Evolutionary conservation across 2,113 vertebrate genomes (phyloP), one percentile per base, ranked within the genome.

Genomic region (Centropristis striata): DNA sequence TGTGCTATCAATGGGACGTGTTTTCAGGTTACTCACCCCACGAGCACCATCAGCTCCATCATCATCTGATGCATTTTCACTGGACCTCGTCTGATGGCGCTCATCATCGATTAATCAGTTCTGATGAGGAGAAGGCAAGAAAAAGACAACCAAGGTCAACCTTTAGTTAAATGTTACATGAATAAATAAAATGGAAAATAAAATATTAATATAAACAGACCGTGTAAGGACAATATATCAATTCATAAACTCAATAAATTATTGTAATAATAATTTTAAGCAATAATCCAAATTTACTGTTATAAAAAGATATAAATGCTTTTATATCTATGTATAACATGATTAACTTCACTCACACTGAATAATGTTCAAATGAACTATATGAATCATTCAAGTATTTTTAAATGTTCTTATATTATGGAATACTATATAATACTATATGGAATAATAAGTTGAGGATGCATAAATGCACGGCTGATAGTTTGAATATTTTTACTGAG

Each of bases 11-110:
- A 16, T 39, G 42, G 25, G 15, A 4, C 11, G 32, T 5, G 2
- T 49, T 1, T 58, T 81, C 9, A 25, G 28, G n/a, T 46, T 41
- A 85, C 93, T 92, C 68, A 93, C 93, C 92, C 90, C 50, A 85
- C 46, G 27, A 93, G 78, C 51, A 90, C 15, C 54, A 89, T 55
- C 60, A 92, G 49, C 32, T 80, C 7, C 1, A 69, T 15, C 1
- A 89, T 44, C 55, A 71, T 69, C 53, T 37, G 86, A 47, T 66
- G 20, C 63, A 75, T 89, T 71, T 84, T 88, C 58, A 65, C 27
- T 6, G 32, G 1, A 20, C 39, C 23, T 75, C 14, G 37, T 73
- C 23, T 76, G 51, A 36, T 66, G 55, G 39, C 25, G 4, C 8
- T 78, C 47, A 46, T 54, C 76, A 75, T 77, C 23, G 61, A 72